Evolutionary conservation across 2,888 invertebrate genomes (phyloP).

Genomic region (Synanthedon myopaeformis): DNA sequence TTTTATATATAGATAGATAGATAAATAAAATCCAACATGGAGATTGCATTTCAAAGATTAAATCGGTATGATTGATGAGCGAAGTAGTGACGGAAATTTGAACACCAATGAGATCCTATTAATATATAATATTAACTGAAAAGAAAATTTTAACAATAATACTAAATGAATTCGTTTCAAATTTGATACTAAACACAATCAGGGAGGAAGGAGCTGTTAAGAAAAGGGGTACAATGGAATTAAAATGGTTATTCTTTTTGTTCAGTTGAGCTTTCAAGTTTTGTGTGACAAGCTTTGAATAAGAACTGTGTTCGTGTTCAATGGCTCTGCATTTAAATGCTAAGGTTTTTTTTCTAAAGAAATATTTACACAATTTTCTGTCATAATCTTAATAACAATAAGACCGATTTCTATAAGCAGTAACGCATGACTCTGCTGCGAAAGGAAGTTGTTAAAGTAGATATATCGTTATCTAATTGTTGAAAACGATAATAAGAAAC

Average conservation of each 20-base stretch:
- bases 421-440: too few species aligned
- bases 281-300: constrained; percentile 16
- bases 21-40: too few species aligned
- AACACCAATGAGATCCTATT: not conserved
- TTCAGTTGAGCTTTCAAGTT: constrained; percentile 8
- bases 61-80: constrained; percentile 16
- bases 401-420: too few species aligned
- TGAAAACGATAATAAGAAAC: too few species aligned
- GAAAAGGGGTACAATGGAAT: not conserved
- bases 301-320: constrained; percentile 5
- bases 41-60: not conserved
- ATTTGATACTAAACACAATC: not conserved
- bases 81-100: constrained; percentile 9
- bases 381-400: too few species aligned
- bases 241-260: not conserved
- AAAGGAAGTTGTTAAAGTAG: too few species aligned
- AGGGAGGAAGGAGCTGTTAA: not conserved
- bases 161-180: not conserved
- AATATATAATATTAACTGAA: not conserved
- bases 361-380: too few species aligned
- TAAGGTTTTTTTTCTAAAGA: too few species aligned
- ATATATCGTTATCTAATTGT: too few species aligned
- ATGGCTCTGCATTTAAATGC: not conserved
- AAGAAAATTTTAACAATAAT: not conserved
- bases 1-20: too few species aligned